Conservation (phyloP, 2,888 invertebrate species). For the Dendrolimus pini region DNA sequence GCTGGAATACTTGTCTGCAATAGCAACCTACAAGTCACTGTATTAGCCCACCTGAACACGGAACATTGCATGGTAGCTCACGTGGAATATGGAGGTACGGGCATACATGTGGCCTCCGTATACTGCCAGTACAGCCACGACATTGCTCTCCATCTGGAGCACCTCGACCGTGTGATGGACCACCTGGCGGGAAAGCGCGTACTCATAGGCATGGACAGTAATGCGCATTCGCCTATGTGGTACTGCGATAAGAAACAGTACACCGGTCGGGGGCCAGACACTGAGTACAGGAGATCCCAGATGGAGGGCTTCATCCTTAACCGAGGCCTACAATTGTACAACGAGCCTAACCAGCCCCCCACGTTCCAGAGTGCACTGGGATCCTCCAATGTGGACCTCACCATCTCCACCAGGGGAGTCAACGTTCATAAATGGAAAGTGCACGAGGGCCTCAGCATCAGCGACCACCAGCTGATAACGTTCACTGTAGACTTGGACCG, state of each 20-base stretch:
- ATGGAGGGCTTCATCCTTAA: constrained; percentile 13
- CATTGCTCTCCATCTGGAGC: constrained; percentile 11
- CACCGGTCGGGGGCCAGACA: constrained; percentile 2
- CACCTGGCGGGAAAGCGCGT: constrained; percentile 6
- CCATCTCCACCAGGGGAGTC: constrained; percentile 7
- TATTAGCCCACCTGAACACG: constrained; percentile 12
- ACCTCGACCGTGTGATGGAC: constrained; percentile 10
- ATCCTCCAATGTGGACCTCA: constrained; percentile 21
- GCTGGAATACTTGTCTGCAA: constrained; percentile 12
- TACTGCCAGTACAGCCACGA: constrained; percentile 15
- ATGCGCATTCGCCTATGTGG: constrained; percentile 21
- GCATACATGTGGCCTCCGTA: constrained; percentile 12
- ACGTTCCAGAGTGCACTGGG: constrained; percentile 16
- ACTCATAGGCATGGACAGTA: constrained; percentile 15
- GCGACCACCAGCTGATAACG: constrained; percentile 17
- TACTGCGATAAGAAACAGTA: constrained; percentile 10
- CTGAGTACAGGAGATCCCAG: background rate
- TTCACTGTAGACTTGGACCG: constrained; percentile 10
- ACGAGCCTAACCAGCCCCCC: constrained; percentile 4
- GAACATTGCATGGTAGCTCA: constrained; percentile 11
- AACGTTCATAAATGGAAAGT: constrained; percentile 12
- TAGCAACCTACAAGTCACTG: constrained; percentile 2
- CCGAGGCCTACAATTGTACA: background rate
- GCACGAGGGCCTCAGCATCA: constrained; percentile 7
- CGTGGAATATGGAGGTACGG: background rate